Evolutionary conservation across 2,888 invertebrate species (phyloP).

Genomic region (Drosophila subsilvestris): DNA sequence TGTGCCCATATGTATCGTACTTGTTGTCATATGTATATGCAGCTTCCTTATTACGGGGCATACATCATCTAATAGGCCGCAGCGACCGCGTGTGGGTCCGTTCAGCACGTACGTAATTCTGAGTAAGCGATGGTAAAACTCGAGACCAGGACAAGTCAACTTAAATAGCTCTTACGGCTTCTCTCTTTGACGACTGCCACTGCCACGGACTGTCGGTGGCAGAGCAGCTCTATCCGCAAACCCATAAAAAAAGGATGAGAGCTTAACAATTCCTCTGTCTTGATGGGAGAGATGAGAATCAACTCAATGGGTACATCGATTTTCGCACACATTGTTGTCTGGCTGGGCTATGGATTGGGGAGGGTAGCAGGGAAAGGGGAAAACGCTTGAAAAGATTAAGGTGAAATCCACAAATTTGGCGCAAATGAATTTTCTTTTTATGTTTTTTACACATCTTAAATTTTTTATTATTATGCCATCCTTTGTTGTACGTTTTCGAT

Average conservation of each 20-base stretch:
- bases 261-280: slow-evolving; percentile 34
- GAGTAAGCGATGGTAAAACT: slow-evolving; percentile 63
- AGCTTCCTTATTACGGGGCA: slow-evolving; percentile 71
- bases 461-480: slow-evolving; percentile 79
- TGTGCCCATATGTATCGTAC: slow-evolving; percentile 8
- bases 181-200: slow-evolving; percentile 12
- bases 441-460: slow-evolving; percentile 80
- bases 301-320: slow-evolving; percentile 72
- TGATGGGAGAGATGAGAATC: slow-evolving; percentile 26
- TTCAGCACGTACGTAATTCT: slow-evolving; percentile 37
- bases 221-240: slow-evolving; percentile 61
- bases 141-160: slow-evolving; percentile 57
- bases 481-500: slow-evolving; percentile 80
- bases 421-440: slow-evolving; percentile 79
- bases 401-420: slow-evolving; percentile 80
- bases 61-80: slow-evolving; percentile 68
- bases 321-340: slow-evolving; percentile 72
- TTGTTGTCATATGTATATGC: slow-evolving; percentile 31
- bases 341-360: background rate
- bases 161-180: slow-evolving; percentile 68
- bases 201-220: slow-evolving; percentile 7
- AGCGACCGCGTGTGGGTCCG: slow-evolving; percentile 2
- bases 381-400: slow-evolving; percentile 67
- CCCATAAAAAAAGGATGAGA: slow-evolving; percentile 58
- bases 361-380: background rate